Evolutionary conservation across 1,140 invertebrate genomes (phyloP).

Genomic region (Sarcophaga peregrina): DNA sequence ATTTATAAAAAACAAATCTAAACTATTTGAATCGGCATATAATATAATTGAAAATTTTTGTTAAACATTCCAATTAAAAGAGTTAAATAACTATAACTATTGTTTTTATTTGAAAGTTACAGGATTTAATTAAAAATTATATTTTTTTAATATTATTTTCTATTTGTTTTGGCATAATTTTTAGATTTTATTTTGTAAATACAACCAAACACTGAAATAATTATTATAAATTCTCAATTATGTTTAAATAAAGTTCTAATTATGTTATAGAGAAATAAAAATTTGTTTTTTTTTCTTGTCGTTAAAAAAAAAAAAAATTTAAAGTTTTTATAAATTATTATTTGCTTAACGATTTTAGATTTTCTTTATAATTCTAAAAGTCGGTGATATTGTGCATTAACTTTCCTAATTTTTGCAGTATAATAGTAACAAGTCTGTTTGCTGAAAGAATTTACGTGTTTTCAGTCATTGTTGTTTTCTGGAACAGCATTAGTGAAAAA

Average conservation of each 20-base stretch:
- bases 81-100: not conserved
- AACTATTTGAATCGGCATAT: not conserved
- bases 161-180: not conserved
- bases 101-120: not conserved
- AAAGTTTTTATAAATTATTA: not conserved
- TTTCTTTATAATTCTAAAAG: too few relatives aligned
- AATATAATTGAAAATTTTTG: conserved; percentile 12
- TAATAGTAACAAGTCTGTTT: too few relatives aligned
- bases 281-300: conserved; percentile 5
- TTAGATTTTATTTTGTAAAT: conserved; percentile 38
- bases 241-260: conserved; percentile 41
- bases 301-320: conserved; percentile 23
- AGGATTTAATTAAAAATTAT: conserved; percentile 3
- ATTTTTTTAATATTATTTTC: conserved; percentile 19
- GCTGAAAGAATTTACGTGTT: too few relatives aligned
- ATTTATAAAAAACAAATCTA: not conserved
- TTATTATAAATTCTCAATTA: conserved; percentile 31
- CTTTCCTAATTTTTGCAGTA: too few relatives aligned
- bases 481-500: too few relatives aligned
- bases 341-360: not conserved
- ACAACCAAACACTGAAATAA: conserved; percentile 20
- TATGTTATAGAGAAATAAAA: conserved; percentile 34
- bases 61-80: conserved; percentile 32
- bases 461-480: too few relatives aligned
- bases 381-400: too few relatives aligned